These are phyloP conservation scores for Halcyon leucocephala DNA, from an alignment of 2,797 vertebrate species.

Conservation along the genomic window DNA sequence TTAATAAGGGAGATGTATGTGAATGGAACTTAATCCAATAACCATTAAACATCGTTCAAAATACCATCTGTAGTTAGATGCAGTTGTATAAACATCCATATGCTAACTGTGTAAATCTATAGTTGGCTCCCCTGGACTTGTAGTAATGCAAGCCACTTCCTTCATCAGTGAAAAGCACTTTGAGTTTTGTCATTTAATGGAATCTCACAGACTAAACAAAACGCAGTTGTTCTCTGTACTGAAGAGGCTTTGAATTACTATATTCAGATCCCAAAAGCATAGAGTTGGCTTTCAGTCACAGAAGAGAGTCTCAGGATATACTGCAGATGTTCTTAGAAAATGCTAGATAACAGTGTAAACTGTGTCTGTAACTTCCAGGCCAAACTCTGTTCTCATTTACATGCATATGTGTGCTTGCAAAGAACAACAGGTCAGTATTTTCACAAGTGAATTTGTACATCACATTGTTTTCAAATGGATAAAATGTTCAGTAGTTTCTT, in stretches of 20 bases:
- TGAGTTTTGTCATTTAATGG: not conserved
- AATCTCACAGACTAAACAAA: not conserved
- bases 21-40: not conserved
- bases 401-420: not conserved
- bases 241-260: conserved; percentile 15
- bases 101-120: not conserved
- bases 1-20: not conserved
- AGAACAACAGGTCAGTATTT: not conserved
- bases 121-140: not conserved
- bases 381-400: conserved; percentile 15
- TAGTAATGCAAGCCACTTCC: not conserved
- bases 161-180: not conserved
- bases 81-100: not conserved
- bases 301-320: not conserved
- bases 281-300: not conserved
- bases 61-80: not conserved
- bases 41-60: not conserved
- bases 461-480: not conserved
- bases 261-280: not conserved
- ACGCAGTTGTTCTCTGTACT: not conserved
- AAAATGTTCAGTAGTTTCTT: not conserved
- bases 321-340: conserved; percentile 43
- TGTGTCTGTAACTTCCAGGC: not conserved
- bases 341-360: not conserved
- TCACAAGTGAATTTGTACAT: not conserved